A percentile compares a stretch with the other conserved stretches of the same genome.
Evolutionary conservation across 2,797 vertebrate genomes (phyloP).

Genomic region (Pseudochaenichthys georgianus): DNA sequence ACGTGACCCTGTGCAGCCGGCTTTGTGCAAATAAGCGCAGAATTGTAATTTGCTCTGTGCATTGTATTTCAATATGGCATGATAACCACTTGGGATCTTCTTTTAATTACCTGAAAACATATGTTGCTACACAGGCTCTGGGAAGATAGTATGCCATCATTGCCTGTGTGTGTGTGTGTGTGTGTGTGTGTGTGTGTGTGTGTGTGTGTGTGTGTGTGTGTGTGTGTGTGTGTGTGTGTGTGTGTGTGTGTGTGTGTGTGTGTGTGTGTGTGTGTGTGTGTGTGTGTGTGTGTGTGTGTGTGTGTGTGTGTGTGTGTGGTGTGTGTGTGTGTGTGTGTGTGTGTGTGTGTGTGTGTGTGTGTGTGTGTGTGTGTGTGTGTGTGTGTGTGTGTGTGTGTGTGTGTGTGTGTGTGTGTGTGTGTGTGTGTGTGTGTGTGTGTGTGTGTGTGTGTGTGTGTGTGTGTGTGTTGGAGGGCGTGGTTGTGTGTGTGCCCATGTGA

Average conservation of each 20-base stretch:
- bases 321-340: slow-evolving; percentile 1
- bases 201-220: slow-evolving; percentile 30
- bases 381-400: slow-evolving; percentile 14
- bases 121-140: slow-evolving; percentile 78
- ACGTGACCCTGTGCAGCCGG: slow-evolving; percentile 57
- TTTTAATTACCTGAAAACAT: slow-evolving; percentile 87
- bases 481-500: slow-evolving; percentile 8
- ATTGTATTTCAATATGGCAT: slow-evolving; percentile 83
- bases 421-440: slow-evolving; percentile 32
- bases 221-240: too few relatives aligned
- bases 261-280: too few relatives aligned
- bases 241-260: slow-evolving; percentile 4
- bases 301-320: too few relatives aligned
- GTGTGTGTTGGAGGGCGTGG: slow-evolving; percentile 34
- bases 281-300: too few relatives aligned
- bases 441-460: slow-evolving; percentile 10
- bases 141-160: slow-evolving; percentile 74
- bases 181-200: too few relatives aligned
- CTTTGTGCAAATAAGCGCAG: slow-evolving; percentile 77
- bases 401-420: slow-evolving; percentile 7
- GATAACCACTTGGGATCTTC: slow-evolving; percentile 78
- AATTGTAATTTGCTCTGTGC: slow-evolving; percentile 79
- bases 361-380: slow-evolving; percentile 7
- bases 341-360: slow-evolving; percentile 31
- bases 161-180: slow-evolving; percentile 39